Evolutionary conservation across 1,140 invertebrate genomes (phyloP).

Genomic region (Stenopsyche tienmushanensis): DNA sequence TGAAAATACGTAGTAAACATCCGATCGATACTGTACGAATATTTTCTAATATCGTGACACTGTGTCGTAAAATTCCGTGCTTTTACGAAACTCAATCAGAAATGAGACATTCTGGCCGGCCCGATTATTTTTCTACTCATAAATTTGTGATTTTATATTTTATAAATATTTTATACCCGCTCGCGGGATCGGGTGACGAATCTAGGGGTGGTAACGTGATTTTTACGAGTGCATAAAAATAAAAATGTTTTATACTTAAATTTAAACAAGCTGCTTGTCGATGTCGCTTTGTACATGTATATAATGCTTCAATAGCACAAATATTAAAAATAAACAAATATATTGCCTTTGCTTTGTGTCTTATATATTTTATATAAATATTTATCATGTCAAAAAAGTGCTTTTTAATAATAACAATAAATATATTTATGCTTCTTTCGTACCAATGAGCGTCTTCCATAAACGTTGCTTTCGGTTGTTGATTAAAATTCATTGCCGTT

Average conservation of each 20-base stretch:
- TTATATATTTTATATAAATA: constrained; percentile 36
- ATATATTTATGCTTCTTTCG: constrained; percentile 7
- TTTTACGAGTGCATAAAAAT: neutral
- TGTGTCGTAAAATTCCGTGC: constrained; percentile 8
- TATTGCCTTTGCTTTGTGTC: constrained; percentile 39
- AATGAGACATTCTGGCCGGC: neutral
- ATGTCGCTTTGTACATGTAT: constrained; percentile 2
- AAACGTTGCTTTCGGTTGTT: neutral
- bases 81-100: neutral
- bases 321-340: constrained; percentile 20
- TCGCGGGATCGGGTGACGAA: too few relatives aligned
- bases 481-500: neutral
- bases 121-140: neutral
- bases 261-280: constrained; percentile 2
- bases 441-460: constrained; percentile 25
- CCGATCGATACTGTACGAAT: constrained; percentile 19
- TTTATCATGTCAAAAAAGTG: constrained; percentile 14
- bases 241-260: neutral
- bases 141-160: too few relatives aligned
- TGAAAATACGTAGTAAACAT: constrained; percentile 27
- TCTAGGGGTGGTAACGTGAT: neutral
- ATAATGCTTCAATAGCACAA: constrained; percentile 15
- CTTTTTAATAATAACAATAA: constrained; percentile 22
- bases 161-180: neutral
- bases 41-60: constrained; percentile 15